phyloP scores from a whole-genome alignment of 2,113 vertebrate species.

The Pelmatolapia mariae region DNA sequence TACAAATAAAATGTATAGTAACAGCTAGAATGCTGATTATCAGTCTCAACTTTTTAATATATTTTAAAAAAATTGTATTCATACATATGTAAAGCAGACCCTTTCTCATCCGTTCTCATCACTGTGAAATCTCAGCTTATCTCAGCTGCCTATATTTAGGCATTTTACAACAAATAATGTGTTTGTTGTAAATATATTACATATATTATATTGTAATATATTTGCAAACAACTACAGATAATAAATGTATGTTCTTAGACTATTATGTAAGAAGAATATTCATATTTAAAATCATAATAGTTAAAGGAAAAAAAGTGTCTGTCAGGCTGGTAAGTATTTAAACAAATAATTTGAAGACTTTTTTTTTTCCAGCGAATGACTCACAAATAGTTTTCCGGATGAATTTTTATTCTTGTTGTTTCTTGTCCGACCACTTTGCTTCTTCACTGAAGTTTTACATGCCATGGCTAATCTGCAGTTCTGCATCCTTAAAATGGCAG shows the following conservation, averaged over 20 bases:
- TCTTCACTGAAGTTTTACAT: conserved; percentile 18
- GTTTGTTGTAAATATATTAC: not conserved
- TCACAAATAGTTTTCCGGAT: not conserved
- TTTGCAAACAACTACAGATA: not conserved
- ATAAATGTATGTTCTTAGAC: not conserved
- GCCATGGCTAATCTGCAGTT: not conserved
- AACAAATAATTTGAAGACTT: not conserved
- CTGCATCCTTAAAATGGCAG: not conserved
- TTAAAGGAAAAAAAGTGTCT: not conserved
- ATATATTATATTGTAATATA: not conserved
- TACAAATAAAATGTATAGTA: not conserved
- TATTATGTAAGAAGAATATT: not conserved
- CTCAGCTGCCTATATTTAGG: not conserved
- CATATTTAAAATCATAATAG: not conserved
- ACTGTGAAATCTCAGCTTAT: not conserved
- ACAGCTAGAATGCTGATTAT: not conserved
- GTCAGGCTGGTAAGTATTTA: not conserved
- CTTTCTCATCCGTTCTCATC: not conserved
- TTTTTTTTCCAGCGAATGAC: not conserved
- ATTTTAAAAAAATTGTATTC: not conserved
- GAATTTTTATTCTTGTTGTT: conserved; percentile 13
- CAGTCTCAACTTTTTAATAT: not conserved
- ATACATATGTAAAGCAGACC: not conserved
- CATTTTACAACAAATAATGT: not conserved
- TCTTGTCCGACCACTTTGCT: conserved; percentile 10